These are phyloP conservation scores for Decapterus maruadsi DNA, from an alignment of 2,797 vertebrate genomes.

Conservation along the genomic window DNA sequence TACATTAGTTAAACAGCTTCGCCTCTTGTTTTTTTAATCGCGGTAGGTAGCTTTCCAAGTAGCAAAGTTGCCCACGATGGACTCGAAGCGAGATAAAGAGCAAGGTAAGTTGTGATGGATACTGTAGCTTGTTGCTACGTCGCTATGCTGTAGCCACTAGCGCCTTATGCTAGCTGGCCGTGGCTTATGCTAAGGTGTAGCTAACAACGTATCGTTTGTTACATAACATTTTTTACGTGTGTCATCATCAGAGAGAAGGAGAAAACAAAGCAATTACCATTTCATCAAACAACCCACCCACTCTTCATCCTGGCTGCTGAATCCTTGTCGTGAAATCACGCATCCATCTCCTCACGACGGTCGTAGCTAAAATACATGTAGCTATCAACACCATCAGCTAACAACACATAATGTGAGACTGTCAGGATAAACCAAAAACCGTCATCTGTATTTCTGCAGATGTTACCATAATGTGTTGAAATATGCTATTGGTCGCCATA, in stretches of 20 bases:
- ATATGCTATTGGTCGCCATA: background rate
- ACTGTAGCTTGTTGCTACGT: conserved; percentile 74
- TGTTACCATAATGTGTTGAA: background rate
- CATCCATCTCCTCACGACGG: conserved; percentile 16
- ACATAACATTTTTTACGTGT: conserved; percentile 19
- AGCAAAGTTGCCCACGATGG: conserved; percentile 76
- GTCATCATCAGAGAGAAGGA: conserved; percentile 5
- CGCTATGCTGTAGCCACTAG: conserved; percentile 58
- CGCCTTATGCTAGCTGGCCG: conserved; percentile 53
- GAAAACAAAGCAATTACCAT: background rate
- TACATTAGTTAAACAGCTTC: background rate
- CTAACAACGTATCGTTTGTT: conserved; percentile 7
- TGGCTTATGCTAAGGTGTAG: conserved; percentile 6
- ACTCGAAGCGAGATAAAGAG: conserved; percentile 85
- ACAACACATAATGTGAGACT: conserved; percentile 2
- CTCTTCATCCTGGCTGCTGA: conserved; percentile 40
- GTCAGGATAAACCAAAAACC: conserved; percentile 21
- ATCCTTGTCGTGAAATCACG: conserved; percentile 21
- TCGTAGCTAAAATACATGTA: conserved; percentile 15
- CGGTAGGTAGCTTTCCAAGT: conserved; percentile 15
- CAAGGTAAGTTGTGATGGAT: conserved; percentile 81
- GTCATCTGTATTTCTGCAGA: background rate
- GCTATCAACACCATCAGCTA: conserved; percentile 41
- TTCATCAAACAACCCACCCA: conserved; percentile 39
- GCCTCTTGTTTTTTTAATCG: conserved; percentile 1